Percentiles rank a stretch among this genome's conserved stretches.
phyloP scores from a whole-genome alignment of 37 sponge, comb jelly and placozoan species.

The Cladorhizidae sp. region DNA sequence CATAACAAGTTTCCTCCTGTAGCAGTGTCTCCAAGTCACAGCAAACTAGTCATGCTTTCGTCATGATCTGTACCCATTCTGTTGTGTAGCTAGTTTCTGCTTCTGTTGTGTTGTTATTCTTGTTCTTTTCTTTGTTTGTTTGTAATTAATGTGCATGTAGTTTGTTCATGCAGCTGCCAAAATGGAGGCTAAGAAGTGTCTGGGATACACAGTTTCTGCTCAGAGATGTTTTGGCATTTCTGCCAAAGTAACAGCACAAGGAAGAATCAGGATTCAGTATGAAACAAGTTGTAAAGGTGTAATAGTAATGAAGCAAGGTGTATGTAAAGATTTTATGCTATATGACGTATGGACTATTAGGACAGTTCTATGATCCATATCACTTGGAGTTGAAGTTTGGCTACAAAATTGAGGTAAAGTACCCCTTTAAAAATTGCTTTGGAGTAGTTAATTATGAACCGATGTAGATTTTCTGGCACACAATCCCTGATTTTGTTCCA shows the following conservation, averaged over 20 bases:
- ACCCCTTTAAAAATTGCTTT: too few relatives aligned
- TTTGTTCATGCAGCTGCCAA: constrained; percentile 11
- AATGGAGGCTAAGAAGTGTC: not conserved
- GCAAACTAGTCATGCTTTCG: too few relatives aligned
- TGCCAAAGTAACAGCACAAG: constrained; percentile 5
- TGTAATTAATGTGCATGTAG: not conserved
- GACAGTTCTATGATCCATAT: constrained; percentile 37
- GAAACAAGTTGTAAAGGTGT: constrained; percentile 46
- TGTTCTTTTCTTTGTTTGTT: too few relatives aligned
- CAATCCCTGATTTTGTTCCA: constrained; percentile 47
- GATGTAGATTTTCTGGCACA: constrained; percentile 29
- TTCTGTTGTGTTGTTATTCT: too few relatives aligned
- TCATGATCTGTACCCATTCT: too few relatives aligned
- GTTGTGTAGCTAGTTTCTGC: too few relatives aligned
- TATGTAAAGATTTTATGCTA: not conserved
- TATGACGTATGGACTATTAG: not conserved
- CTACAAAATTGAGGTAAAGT: constrained; percentile 15
- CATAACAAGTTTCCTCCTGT: too few relatives aligned
- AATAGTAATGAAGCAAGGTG: not conserved
- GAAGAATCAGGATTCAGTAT: constrained; percentile 22
- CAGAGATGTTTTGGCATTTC: constrained; percentile 30
- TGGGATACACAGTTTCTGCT: constrained; percentile 23
- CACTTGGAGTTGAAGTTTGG: constrained; percentile 35
- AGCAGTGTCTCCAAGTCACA: too few relatives aligned
- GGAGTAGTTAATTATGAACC: too few relatives aligned